Conservation (phyloP, 2,113 vertebrate species). For the Rafetus swinhoei region DNA sequence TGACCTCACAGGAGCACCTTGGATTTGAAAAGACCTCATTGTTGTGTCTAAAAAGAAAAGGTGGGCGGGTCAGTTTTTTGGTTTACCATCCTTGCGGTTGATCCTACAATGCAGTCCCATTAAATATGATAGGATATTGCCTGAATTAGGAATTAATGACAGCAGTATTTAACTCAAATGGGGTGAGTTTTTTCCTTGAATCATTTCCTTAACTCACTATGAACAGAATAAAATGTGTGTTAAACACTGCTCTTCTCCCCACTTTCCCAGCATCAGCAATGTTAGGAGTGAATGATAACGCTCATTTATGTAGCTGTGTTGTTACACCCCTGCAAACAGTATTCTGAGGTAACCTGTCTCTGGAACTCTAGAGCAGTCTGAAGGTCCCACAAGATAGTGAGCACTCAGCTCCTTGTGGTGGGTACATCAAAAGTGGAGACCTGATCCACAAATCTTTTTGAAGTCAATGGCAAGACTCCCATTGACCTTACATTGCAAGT, state of each 20-base stretch:
- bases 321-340: slow-evolving; percentile 10
- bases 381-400: not conserved
- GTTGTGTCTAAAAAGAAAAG: not conserved
- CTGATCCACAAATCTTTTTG: not conserved
- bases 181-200: not conserved
- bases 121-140: slow-evolving; percentile 33
- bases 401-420: accelerated
- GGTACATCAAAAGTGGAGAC: not conserved
- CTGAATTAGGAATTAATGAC: not conserved
- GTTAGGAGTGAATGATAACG: not conserved
- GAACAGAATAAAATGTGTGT: not conserved
- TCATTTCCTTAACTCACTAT: slow-evolving; percentile 2
- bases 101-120: slow-evolving; percentile 8
- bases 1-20: not conserved
- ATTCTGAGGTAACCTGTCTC: not conserved
- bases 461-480: slow-evolving; percentile 1
- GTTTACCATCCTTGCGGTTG: slow-evolving; percentile 5
- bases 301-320: not conserved
- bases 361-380: not conserved
- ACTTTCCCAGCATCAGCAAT: not conserved
- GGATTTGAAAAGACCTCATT: not conserved
- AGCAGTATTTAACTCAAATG: slow-evolving; percentile 5
- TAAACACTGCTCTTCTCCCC: not conserved
- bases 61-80: not conserved
- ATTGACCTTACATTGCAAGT: not conserved